phyloP scores from a whole-genome alignment of 2,888 invertebrate species.

The Stenolophus ochropezus region DNA sequence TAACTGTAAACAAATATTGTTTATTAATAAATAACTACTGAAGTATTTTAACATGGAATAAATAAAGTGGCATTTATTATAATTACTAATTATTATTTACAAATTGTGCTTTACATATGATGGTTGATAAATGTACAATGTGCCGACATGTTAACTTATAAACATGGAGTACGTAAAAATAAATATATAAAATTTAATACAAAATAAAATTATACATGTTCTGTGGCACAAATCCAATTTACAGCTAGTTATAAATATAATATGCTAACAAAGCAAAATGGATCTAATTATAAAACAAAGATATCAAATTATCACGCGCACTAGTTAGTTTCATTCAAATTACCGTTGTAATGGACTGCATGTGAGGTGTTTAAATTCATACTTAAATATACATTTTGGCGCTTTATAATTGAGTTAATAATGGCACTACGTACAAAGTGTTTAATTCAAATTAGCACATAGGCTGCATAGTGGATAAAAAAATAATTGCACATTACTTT shows the following conservation, averaged over 20 bases:
- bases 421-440: no score
- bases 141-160: conserved; percentile 31
- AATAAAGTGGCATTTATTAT: conserved; percentile 55
- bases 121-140: conserved; percentile 50
- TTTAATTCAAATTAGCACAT: no score
- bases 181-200: conserved; percentile 25
- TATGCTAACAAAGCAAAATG: conserved; percentile 20
- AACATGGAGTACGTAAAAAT: conserved; percentile 5
- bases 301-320: background rate
- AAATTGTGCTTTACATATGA: conserved; percentile 56
- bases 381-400: background rate
- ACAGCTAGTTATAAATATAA: conserved; percentile 1
- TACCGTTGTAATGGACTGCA: background rate
- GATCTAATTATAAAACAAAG: conserved; percentile 3
- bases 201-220: conserved; percentile 8
- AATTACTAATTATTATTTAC: conserved; percentile 55
- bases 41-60: conserved; percentile 47
- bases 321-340: background rate
- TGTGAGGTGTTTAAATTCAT: background rate
- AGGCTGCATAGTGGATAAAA: no score
- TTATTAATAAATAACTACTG: background rate
- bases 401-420: background rate
- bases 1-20: background rate
- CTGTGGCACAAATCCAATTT: conserved; percentile 4
- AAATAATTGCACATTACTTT: no score